These are phyloP conservation scores for Heliopora coerulea DNA, from an alignment of 92 coral and sea anemone species.

Conservation along the genomic window DNA sequence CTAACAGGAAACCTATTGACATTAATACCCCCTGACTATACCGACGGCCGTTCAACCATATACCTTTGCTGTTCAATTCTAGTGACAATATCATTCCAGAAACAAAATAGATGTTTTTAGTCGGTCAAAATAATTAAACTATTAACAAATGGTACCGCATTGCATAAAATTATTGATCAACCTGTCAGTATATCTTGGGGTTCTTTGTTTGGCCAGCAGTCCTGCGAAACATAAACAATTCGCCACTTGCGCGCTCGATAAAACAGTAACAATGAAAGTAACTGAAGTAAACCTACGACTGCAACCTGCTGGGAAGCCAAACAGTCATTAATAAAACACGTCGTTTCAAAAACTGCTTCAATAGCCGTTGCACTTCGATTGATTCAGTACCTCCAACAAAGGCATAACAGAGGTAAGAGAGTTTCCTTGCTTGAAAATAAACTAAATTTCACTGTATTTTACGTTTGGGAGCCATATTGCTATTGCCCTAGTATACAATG, in stretches of 20 bases:
- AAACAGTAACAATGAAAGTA: constrained; percentile 18
- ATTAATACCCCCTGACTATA: too few species aligned
- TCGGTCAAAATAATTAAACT: neutral
- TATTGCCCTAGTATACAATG: too few species aligned
- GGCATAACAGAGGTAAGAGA: neutral
- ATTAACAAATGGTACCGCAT: constrained; percentile 7
- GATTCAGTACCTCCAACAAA: neutral
- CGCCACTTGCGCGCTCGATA: constrained; percentile 17
- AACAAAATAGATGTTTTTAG: too few species aligned
- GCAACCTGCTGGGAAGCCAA: constrained; percentile 29
- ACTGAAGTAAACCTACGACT: constrained; percentile 15
- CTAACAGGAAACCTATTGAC: too few species aligned
- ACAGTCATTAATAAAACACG: constrained; percentile 29
- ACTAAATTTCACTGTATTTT: neutral
- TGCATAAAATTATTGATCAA: neutral
- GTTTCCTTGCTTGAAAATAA: neutral
- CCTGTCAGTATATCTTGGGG: constrained; percentile 31
- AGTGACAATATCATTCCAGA: too few species aligned
- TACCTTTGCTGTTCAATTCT: too few species aligned
- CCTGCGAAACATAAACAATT: constrained; percentile 31
- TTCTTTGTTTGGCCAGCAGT: constrained; percentile 17
- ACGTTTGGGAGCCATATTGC: too few species aligned
- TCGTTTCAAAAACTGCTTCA: constrained; percentile 4
- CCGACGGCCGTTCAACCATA: too few species aligned
- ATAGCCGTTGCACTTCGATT: constrained; percentile 33